phyloP scores from a whole-genome alignment of 1,140 invertebrate genomes.

The Pectinophora gossypiella region DNA sequence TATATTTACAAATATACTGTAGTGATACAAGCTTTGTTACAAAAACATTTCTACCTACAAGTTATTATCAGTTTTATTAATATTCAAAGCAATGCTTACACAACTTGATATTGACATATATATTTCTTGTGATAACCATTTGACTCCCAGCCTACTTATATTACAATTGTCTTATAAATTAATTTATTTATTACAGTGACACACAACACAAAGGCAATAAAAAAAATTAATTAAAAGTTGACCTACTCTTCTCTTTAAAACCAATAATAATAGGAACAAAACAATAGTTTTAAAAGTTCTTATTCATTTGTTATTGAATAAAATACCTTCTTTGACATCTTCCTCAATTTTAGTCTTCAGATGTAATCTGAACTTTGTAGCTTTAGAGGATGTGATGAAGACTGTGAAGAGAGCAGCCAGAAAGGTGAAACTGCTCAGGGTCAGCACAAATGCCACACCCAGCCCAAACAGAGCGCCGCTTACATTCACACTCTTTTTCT shows the following conservation, averaged over 20 bases:
- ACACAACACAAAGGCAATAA: too few species aligned
- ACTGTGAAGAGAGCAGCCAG: slow-evolving; percentile 84
- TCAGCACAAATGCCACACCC: slow-evolving; percentile 87
- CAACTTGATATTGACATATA: neutral
- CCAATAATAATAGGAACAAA: slow-evolving; percentile 4
- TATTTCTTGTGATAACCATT: neutral
- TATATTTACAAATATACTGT: neutral
- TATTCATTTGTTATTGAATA: neutral
- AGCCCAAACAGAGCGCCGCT: slow-evolving; percentile 85
- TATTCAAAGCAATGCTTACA: neutral
- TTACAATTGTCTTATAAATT: too few species aligned
- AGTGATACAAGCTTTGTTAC: neutral
- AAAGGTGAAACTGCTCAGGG: slow-evolving; percentile 87
- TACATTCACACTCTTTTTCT: slow-evolving; percentile 79
- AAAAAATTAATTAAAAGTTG: too few species aligned
- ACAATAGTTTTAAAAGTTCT: neutral
- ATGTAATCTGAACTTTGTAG: slow-evolving; percentile 84
- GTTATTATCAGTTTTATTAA: neutral
- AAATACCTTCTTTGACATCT: slow-evolving; percentile 86
- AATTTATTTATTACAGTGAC: too few species aligned
- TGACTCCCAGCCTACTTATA: neutral
- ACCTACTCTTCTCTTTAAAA: too few species aligned
- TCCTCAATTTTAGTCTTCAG: slow-evolving; percentile 85
- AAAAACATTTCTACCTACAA: neutral
- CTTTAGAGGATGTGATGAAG: slow-evolving; percentile 88